Evolutionary conservation across 2,797 vertebrate genomes (phyloP).

Genomic region (Kryptolebias ocellatus): DNA sequence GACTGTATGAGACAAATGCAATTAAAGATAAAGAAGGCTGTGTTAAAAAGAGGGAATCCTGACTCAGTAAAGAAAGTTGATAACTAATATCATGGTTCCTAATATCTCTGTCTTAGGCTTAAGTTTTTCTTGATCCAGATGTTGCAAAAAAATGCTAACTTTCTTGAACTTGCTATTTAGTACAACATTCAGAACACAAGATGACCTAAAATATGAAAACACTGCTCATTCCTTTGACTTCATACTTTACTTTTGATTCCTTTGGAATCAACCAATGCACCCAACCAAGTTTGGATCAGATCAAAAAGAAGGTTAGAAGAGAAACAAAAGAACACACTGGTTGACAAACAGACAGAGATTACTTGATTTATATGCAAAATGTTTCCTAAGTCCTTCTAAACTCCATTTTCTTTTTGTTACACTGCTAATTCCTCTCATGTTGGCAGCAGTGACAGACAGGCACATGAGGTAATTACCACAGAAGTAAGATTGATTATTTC

Average conservation of each 20-base stretch:
- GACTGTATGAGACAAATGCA: not conserved
- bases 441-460: conserved; percentile 46
- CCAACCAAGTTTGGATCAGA: not conserved
- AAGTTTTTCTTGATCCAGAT: not conserved
- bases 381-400: conserved; percentile 12
- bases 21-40: not conserved
- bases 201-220: not conserved
- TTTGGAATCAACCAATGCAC: not conserved
- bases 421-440: conserved; percentile 55
- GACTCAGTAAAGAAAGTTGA: not conserved
- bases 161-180: not conserved
- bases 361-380: conserved; percentile 5
- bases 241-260: conserved; percentile 1
- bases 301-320: conserved; percentile 1
- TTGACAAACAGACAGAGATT: conserved; percentile 1
- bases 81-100: not conserved
- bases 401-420: conserved; percentile 28
- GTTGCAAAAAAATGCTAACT: not conserved
- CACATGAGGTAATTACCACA: conserved; percentile 69
- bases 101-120: not conserved
- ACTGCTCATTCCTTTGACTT: not conserved
- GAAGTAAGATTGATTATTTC: conserved; percentile 77
- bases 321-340: conserved; percentile 5
- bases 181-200: not conserved
- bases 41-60: not conserved